Evolutionary conservation across 2,888 invertebrate species (phyloP).

Genomic region (Leptinotarsa tumamoca): DNA sequence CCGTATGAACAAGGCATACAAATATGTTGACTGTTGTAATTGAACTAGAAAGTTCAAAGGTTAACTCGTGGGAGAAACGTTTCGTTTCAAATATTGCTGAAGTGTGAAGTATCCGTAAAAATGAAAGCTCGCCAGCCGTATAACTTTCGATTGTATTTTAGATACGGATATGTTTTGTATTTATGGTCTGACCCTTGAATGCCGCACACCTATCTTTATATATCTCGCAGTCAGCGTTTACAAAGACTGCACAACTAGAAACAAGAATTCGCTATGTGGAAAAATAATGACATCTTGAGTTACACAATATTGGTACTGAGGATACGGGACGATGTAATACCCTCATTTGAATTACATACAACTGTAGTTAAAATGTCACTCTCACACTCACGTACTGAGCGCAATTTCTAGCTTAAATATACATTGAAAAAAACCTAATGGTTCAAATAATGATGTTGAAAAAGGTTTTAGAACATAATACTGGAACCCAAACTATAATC

Average conservation of each 20-base stretch:
- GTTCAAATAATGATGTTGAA: too few relatives aligned
- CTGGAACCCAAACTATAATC: too few relatives aligned
- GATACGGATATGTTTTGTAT: constrained; percentile 51
- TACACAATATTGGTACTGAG: constrained; percentile 21
- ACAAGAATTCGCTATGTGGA: constrained; percentile 22
- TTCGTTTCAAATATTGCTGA: constrained; percentile 52
- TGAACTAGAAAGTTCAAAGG: constrained; percentile 45
- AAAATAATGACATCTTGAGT: constrained; percentile 24
- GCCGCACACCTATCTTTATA: constrained; percentile 50
- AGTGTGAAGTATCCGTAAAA: constrained; percentile 55
- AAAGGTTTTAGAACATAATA: too few relatives aligned
- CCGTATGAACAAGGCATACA: not conserved
- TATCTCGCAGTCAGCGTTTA: constrained; percentile 34
- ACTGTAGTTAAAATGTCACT: not conserved
- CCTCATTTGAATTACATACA: constrained; percentile 4
- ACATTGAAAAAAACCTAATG: too few relatives aligned
- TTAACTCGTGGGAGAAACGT: constrained; percentile 53
- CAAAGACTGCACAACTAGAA: constrained; percentile 28
- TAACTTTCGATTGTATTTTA: constrained; percentile 51
- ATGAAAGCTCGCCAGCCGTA: constrained; percentile 42
- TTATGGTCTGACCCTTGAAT: constrained; percentile 50
- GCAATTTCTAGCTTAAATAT: too few relatives aligned
- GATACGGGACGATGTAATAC: constrained; percentile 9
- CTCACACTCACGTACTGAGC: not conserved
- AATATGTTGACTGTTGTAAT: constrained; percentile 12